A percentile compares a stretch with the other conserved stretches of the same genome.
Evolutionary conservation across 2,797 vertebrate species (phyloP).

Genomic region (Synaphobranchus kaupii): DNA sequence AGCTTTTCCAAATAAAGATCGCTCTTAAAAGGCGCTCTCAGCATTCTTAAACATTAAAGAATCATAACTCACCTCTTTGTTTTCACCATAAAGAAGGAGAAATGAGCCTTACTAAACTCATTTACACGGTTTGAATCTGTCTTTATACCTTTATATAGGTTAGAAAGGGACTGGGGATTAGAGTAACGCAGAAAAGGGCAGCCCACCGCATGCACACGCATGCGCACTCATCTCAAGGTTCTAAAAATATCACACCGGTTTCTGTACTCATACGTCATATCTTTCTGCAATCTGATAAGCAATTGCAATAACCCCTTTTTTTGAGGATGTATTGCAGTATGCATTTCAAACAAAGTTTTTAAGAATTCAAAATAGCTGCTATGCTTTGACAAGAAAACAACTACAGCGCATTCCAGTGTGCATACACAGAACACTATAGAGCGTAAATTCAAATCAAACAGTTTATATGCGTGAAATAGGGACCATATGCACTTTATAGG

Average conservation of each 20-base stretch:
- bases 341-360: neutral
- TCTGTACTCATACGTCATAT: too few species aligned
- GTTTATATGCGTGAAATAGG: too few species aligned
- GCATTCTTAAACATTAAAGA: too few species aligned
- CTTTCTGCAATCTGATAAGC: too few species aligned
- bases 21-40: too few species aligned
- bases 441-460: too few species aligned
- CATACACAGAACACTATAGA: too few species aligned
- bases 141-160: slow-evolving; percentile 8
- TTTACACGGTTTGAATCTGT: neutral
- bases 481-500: too few species aligned
- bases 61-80: slow-evolving; percentile 9
- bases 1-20: too few species aligned
- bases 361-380: neutral
- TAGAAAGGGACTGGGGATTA: slow-evolving; percentile 13
- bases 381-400: neutral
- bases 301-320: too few species aligned
- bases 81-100: slow-evolving; percentile 4
- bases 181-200: neutral
- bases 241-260: neutral
- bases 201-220: neutral
- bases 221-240: neutral
- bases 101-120: neutral
- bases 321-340: neutral
- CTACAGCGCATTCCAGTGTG: neutral